Percentiles rank a stretch among this genome's conserved stretches.
Conservation (phyloP, 2,888 invertebrate species). For the Catotricha subobsoleta region DNA sequence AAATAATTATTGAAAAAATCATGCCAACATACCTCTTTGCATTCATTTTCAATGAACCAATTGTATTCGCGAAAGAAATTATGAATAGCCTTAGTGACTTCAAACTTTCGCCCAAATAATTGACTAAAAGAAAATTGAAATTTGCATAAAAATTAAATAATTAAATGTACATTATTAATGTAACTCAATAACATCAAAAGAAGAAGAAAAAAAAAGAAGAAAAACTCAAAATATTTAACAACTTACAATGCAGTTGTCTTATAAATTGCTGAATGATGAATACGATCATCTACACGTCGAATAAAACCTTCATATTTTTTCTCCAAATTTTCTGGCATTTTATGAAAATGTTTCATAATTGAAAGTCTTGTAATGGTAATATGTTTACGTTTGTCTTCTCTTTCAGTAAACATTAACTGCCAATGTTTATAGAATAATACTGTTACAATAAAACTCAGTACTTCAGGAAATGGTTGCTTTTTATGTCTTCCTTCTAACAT, state of each 20-base stretch:
- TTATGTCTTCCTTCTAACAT: not conserved
- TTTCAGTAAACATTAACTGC: not conserved
- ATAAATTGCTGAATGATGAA: not conserved
- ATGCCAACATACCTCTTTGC: no score
- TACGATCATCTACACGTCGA: not conserved
- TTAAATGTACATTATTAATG: not conserved
- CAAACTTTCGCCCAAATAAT: not conserved
- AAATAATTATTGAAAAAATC: no score
- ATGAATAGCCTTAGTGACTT: not conserved
- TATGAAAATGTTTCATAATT: not conserved
- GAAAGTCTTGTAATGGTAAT: not conserved
- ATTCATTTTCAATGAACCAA: no score
- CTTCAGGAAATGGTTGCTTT: not conserved
- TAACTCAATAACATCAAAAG: not conserved
- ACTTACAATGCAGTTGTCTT: not conserved
- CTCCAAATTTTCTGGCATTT: not conserved
- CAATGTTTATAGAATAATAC: slow-evolving; percentile 3
- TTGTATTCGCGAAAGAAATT: not conserved
- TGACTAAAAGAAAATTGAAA: not conserved
- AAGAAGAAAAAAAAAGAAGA: not conserved
- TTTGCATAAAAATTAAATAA: not conserved
- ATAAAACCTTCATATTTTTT: not conserved
- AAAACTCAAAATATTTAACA: not conserved
- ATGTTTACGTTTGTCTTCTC: not conserved
- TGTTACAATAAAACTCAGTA: not conserved